Base-by-base conservation (phyloP, 2,113 vertebrate genomes). In the Neodon shergylaensis region DNA sequence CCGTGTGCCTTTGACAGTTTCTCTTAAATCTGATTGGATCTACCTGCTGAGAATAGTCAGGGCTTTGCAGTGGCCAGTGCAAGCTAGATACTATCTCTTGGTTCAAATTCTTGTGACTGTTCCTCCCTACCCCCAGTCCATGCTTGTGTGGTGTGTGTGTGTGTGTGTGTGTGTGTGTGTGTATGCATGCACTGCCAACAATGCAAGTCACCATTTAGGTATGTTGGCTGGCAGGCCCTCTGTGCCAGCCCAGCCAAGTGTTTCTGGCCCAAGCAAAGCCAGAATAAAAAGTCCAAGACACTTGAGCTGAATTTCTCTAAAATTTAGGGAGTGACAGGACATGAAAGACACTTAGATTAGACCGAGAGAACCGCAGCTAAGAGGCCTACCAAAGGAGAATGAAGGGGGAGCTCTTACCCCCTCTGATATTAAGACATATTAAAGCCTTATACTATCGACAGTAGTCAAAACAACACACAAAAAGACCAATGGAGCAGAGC, bases 71-170 rank as follows among this genome's bases (percentile, higher is more conserved):
- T 52, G 84, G 95, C 94, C 97, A 93, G 3, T 58, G 95, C 93
- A 96, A 77, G 19, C 52, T 54, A 97, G 98, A 98, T 98, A 98
- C 87, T 95, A 98, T 98, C 98, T 98, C 95, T 98, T 98, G 98
- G 98, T 98, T 98, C 66, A 31, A 95, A 54, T 73, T 85, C 96
- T 90, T 98, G 96, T 93, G 94, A 94, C 95, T 76, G 77, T 98
- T 95, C 96, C 91, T 97, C 73, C 88, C 88, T 92, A 36, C 17
- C 36, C 4, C 13, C 7, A 58, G 54, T 19, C 7, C 96, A 88
- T 66, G 42, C 49, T 19, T 79, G 9, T n/a, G 95, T 96, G 92
- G 96, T 98, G 97, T 94, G 96, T 96, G 91, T 63, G 82, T 82
- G 52, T 52, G 47, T 54, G 52, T 54, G 78, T 54, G 78, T 58